Base-by-base conservation (phyloP, 2,888 invertebrate genomes). In the Ethmia dodecea region DNA sequence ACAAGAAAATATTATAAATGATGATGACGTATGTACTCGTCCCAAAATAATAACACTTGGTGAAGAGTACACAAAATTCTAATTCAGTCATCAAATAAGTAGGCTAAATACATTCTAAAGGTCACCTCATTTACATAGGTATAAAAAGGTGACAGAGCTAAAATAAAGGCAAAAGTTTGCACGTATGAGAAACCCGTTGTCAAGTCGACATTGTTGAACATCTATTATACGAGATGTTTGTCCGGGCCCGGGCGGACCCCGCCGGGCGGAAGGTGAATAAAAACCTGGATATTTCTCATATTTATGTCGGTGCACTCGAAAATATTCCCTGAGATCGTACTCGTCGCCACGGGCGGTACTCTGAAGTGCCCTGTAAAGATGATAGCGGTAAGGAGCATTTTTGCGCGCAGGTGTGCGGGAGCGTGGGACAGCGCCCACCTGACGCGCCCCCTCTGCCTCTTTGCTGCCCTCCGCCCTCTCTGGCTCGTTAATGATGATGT, bases 401-500 rank as follows among this genome's bases (percentile, higher is more conserved):
- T 83, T 56, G 75, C 69, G 52, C 73, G 81, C 79, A 79, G 81
- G 83, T 78, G 77, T 58, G 46, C 29, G 49, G 47, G 60, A 70
- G 61, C 83, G 86, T 89, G 89, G 84, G 89, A 89, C 74, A 62
- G 65, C 58, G 72, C 84, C 79, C 89, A 89, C 83, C 83, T 86
- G 86, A 72, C 87, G 83, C 73, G 66, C 74, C 88, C 86, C 88
- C 88, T 87, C 76, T 76, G 81, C 83, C 86, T 86, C 83, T 84
- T 84, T 71, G 84, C 84, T 83, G 84, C 87, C 86, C 84, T 83
- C 86, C 81, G 77, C 81, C 81, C 81, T 81, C 84, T 68, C 88
- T 88, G 88, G 88, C 91, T 90, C 91, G 91, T 90, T 91, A 91
- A 91, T 91, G 91, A 91, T 91, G 91, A 91, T 91, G 91, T 91